Evolutionary conservation across 2,113 vertebrate genomes (phyloP).

Genomic region (Orycteropus afer): DNA sequence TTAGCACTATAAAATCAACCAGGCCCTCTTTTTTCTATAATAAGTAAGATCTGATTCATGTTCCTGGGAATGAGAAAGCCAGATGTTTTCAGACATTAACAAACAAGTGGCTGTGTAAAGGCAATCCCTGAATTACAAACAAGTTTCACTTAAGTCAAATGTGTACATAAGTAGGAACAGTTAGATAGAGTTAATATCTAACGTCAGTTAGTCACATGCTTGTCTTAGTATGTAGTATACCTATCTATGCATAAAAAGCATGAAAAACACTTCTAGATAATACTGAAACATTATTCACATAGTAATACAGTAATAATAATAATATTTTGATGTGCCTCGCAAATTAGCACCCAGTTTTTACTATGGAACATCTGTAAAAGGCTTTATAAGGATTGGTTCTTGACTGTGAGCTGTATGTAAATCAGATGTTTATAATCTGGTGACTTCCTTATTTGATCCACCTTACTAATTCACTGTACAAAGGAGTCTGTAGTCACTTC

Average conservation of each 20-base stretch:
- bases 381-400: background rate
- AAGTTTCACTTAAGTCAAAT: background rate
- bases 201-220: too few species aligned
- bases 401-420: background rate
- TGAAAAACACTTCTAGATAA: background rate
- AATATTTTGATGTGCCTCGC: background rate
- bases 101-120: background rate
- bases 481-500: background rate
- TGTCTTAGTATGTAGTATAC: too few species aligned
- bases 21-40: background rate
- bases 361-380: background rate
- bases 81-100: background rate
- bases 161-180: too few species aligned
- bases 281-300: background rate
- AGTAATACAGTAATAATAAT: background rate
- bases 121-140: background rate
- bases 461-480: background rate
- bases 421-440: too few species aligned
- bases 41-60: background rate
- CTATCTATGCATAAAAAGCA: too few species aligned
- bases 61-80: background rate
- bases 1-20: background rate
- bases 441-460: background rate
- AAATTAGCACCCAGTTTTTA: background rate
- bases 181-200: too few species aligned